phyloP scores from a whole-genome alignment of 2,888 invertebrate species.

The Notodonta ziczac region DNA sequence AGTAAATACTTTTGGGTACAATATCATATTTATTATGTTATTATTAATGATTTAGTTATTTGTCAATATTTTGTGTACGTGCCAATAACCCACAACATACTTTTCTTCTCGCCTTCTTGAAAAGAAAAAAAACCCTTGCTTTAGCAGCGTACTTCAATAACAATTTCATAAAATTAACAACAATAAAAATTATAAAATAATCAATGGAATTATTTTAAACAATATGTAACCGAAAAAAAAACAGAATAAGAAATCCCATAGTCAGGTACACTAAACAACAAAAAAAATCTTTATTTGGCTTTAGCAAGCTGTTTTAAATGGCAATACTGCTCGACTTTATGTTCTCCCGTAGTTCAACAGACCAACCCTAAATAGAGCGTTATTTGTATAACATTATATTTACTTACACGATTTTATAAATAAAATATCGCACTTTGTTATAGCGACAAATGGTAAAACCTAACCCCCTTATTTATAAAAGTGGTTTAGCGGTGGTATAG shows the following conservation, averaged over 20 bases:
- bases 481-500: too few relatives aligned
- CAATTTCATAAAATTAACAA: constrained; percentile 33
- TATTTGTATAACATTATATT: neutral
- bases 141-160: constrained; percentile 32
- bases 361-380: constrained; percentile 6
- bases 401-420: neutral
- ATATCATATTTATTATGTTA: constrained; percentile 13
- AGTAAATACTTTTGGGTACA: constrained; percentile 38
- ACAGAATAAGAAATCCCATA: constrained; percentile 29
- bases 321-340: constrained; percentile 38
- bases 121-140: constrained; percentile 12
- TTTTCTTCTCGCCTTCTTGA: neutral
- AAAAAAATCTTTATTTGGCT: constrained; percentile 43
- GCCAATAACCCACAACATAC: constrained; percentile 38
- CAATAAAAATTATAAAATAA: constrained; percentile 40
- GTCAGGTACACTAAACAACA: constrained; percentile 44
- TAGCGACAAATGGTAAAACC: too few relatives aligned
- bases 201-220: constrained; percentile 25
- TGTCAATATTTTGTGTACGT: constrained; percentile 9
- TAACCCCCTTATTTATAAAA: too few relatives aligned
- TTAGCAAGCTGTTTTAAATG: constrained; percentile 43
- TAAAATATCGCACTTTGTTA: too few relatives aligned
- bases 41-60: constrained; percentile 31
- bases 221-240: constrained; percentile 38
- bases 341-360: constrained; percentile 13